Evolutionary conservation across 2,888 invertebrate species (phyloP).

Genomic region (Ormyrus thymus): DNA sequence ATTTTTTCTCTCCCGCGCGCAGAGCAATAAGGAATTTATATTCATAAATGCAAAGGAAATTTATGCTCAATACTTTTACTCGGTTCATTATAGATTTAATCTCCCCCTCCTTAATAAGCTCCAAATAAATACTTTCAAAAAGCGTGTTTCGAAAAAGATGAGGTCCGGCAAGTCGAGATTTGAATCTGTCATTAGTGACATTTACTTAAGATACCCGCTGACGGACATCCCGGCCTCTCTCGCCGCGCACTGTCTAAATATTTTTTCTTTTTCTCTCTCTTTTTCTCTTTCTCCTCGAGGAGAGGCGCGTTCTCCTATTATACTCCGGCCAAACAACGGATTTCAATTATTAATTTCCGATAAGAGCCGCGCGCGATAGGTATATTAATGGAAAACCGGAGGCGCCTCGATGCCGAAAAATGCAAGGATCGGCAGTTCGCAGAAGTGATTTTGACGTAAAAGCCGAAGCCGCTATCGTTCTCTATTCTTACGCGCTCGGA

Average conservation of each 20-base stretch:
- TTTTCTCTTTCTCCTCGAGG: too few relatives aligned
- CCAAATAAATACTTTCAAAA: constrained; percentile 11
- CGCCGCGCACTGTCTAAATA: not conserved
- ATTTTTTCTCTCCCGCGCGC: not conserved
- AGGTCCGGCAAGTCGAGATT: constrained; percentile 9
- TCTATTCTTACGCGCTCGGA: not conserved
- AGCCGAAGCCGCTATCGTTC: not conserved
- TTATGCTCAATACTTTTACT: not conserved
- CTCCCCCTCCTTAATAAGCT: constrained; percentile 1
- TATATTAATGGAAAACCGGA: too few relatives aligned
- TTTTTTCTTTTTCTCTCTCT: too few relatives aligned
- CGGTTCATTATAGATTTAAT: not conserved
- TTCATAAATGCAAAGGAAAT: constrained; percentile 2
- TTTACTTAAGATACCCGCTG: constrained; percentile 23
- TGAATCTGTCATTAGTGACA: constrained; percentile 30
- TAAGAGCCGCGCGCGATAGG: too few relatives aligned
- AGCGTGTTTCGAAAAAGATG: not conserved
- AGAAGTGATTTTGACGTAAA: constrained; percentile 34
- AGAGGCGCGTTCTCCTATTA: too few relatives aligned
- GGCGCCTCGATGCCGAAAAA: too few relatives aligned
- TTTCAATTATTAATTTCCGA: too few relatives aligned
- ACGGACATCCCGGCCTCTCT: not conserved
- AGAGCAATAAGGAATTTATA: not conserved
- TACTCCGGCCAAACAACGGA: too few relatives aligned
- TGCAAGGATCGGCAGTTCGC: not conserved